These are phyloP conservation scores for Monodelphis domestica DNA, from an alignment of 2,797 vertebrate genomes.

Conservation along the genomic window DNA sequence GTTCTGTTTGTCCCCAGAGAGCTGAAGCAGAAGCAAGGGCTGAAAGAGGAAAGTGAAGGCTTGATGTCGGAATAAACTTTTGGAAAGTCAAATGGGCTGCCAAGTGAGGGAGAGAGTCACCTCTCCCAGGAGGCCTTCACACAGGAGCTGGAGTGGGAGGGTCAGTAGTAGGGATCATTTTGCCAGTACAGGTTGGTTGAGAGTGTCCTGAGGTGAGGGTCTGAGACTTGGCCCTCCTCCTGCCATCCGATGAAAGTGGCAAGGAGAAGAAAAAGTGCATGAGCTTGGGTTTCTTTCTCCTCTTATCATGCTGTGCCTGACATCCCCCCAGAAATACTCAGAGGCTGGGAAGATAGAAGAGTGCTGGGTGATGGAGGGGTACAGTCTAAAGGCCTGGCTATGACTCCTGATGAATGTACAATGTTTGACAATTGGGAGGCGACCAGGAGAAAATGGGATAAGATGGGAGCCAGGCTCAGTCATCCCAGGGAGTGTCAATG, in stretches of 20 bases:
- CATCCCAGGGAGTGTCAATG: background rate
- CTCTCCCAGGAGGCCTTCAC: background rate
- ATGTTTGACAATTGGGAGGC: background rate
- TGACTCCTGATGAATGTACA: background rate
- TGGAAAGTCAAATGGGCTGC: background rate
- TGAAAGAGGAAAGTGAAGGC: background rate
- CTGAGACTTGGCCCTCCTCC: background rate
- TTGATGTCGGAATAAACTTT: no score
- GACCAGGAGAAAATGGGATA: background rate
- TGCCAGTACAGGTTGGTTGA: no score
- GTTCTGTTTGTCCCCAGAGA: background rate
- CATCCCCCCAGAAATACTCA: background rate
- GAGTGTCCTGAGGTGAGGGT: fast-evolving
- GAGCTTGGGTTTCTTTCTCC: background rate
- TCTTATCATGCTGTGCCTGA: background rate
- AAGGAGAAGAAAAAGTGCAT: background rate
- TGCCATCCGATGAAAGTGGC: background rate
- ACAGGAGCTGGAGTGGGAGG: background rate
- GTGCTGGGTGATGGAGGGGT: background rate
- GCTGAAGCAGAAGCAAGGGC: background rate
- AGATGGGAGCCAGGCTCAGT: background rate
- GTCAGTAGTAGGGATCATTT: background rate
- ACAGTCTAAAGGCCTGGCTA: background rate
- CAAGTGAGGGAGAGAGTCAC: background rate
- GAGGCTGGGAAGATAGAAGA: background rate